Base-by-base conservation (phyloP, 1,140 invertebrate genomes). In the Adelges cooleyi region DNA sequence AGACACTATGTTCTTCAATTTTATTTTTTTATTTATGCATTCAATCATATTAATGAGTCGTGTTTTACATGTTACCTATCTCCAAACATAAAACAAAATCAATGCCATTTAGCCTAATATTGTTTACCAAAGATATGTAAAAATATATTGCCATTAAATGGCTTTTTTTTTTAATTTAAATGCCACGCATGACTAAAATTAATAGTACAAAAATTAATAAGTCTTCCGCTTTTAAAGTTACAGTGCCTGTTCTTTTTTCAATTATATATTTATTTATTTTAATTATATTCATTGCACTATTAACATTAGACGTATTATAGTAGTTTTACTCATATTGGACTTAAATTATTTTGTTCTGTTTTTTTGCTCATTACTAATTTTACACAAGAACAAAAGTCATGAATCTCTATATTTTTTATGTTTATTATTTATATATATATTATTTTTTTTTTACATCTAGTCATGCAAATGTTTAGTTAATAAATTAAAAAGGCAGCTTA, bases 101-200 rank as follows among this genome's bases (percentile, higher is more conserved):
- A 20, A 25, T 62, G 38, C 40, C 38, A 62, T 62, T 46, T 48
- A 62, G 25, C 18, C 27, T 20, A 62, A 59, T 59, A 29, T 62
- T 62, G 25, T 62, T 62, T 62, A 62, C 56, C 56, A 62, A 62
- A 62, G 56, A 62, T 62, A 44, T 62, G 56, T 62, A 25, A 18
- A 33, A 33, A 33, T 33, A 11, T 6, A 11, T 33, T 6, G 29
- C 29, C 29, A 6, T 33, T 6, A 33, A 33, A 33, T n/a, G n/a
- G n/a, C n/a, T n/a, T n/a, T n/a, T 8, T 44, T 44, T 8, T 44
- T 44, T 44, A 46, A 33, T 62, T 59, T 22, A 5, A 17, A 23
- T 33, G 25, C 36, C 17, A 11, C 25, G 56, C 42, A 62, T 62
- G 25, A 62, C 56, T 62, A 48, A 22, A 48, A 33, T 62, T 15